Conservation (phyloP, 30 jellyfish, hydroid and myxozoan species). For the Cassiopea andromeda region DNA sequence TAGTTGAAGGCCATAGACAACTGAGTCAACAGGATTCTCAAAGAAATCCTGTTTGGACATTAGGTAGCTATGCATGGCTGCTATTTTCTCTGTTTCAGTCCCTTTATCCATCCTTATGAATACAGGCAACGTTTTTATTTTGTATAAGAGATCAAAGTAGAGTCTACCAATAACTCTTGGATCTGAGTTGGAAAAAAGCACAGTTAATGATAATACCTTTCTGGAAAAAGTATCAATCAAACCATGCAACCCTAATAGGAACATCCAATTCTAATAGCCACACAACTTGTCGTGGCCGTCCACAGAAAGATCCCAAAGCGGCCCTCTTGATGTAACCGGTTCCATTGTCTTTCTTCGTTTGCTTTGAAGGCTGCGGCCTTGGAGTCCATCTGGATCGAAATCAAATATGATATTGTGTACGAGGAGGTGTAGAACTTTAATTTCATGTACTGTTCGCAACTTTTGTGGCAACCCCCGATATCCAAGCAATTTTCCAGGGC, state of each 20-base stretch:
- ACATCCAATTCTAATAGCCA: constrained; percentile 59
- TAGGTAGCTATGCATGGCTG: constrained; percentile 60
- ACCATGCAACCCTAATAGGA: constrained; percentile 68
- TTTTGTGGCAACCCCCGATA: constrained; percentile 48
- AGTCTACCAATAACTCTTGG: constrained; percentile 49
- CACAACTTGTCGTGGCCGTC: constrained; percentile 70
- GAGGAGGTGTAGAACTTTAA: constrained; percentile 10
- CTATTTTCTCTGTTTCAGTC: constrained; percentile 64
- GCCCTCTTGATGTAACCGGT: not conserved
- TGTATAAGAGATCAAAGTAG: constrained; percentile 17
- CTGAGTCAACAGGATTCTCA: not conserved
- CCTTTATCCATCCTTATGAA: constrained; percentile 60
- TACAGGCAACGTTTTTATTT: constrained; percentile 35
- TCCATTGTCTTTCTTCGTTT: not conserved
- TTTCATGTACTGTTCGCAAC: constrained; percentile 34
- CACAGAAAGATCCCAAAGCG: not conserved
- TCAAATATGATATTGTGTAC: not conserved
- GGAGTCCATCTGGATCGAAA: not conserved
- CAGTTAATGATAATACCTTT: constrained; percentile 32
- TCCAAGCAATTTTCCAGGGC: constrained; percentile 52
- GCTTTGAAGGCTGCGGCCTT: not conserved
- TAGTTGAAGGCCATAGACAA: constrained; percentile 43
- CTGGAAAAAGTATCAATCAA: constrained; percentile 54
- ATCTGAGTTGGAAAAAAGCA: constrained; percentile 38
- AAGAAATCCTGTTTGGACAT: not conserved